These are phyloP conservation scores for Zosterops pallidus DNA, from an alignment of 2,113 vertebrate genomes.

Conservation along the genomic window DNA sequence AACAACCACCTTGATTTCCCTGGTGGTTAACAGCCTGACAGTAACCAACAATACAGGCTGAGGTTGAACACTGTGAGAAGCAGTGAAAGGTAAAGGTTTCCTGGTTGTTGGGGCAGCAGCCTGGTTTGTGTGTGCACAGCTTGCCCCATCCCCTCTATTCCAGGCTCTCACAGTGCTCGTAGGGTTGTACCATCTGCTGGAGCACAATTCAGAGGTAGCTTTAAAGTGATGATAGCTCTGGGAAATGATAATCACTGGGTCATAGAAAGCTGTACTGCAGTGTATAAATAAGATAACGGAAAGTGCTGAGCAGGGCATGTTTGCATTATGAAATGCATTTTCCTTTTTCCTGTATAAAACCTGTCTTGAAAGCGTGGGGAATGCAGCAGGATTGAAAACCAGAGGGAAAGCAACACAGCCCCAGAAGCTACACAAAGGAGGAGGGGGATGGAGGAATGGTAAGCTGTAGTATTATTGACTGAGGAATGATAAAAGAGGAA, in stretches of 20 bases:
- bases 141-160: conserved; percentile 3
- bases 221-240: conserved; percentile 77
- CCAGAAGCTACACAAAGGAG: conserved; percentile 74
- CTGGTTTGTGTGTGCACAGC: conserved; percentile 1
- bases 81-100: conserved; percentile 45
- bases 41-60: conserved; percentile 3
- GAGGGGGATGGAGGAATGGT: conserved; percentile 68
- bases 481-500: conserved; percentile 68
- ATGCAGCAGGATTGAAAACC: conserved; percentile 68
- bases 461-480: conserved; percentile 76
- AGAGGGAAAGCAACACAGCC: conserved; percentile 64
- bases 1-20: conserved; percentile 56
- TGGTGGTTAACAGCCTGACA: conserved; percentile 41
- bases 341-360: conserved; percentile 73
- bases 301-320: conserved; percentile 80
- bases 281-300: conserved; percentile 81
- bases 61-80: conserved; percentile 38
- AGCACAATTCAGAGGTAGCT: conserved; percentile 74
- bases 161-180: conserved; percentile 47
- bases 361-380: conserved; percentile 70
- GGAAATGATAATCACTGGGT: conserved; percentile 80
- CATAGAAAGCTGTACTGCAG: conserved; percentile 77
- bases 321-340: conserved; percentile 78
- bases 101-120: conserved; percentile 37
- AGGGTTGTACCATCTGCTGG: conserved; percentile 72